Evolutionary conservation across 2,888 invertebrate genomes (phyloP).

Genomic region (Papilio protenor): DNA sequence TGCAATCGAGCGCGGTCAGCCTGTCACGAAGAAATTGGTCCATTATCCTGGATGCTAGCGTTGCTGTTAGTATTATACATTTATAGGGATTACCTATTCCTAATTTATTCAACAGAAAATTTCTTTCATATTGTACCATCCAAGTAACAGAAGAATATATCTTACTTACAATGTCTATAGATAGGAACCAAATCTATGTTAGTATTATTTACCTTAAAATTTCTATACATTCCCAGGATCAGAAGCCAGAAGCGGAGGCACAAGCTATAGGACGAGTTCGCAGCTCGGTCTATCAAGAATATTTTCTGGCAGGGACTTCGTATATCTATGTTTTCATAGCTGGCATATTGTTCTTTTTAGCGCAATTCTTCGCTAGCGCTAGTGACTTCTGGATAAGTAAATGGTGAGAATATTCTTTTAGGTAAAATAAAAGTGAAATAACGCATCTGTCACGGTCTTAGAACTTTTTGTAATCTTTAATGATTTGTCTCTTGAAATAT

Average conservation of each 20-base stretch:
- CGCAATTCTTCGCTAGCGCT: conserved; percentile 83
- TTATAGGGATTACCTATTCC: neutral
- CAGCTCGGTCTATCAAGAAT: conserved; percentile 73
- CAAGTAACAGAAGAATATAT: too few species aligned
- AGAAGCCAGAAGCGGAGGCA: conserved; percentile 69
- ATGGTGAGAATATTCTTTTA: conserved; percentile 60
- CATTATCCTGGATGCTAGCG: conserved; percentile 62
- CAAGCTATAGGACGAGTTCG: conserved; percentile 71
- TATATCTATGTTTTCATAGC: conserved; percentile 63
- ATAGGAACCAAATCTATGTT: neutral
- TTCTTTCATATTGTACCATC: neutral
- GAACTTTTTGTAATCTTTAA: too few species aligned
- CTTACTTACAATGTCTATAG: neutral
- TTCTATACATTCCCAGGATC: conserved; percentile 65
- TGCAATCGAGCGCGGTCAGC: conserved; percentile 64
- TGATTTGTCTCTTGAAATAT: neutral
- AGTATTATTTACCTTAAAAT: neutral
- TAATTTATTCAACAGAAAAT: neutral
- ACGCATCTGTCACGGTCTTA: too few species aligned
- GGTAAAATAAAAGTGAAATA: too few species aligned
- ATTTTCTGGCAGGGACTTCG: conserved; percentile 68
- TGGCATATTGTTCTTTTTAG: conserved; percentile 75
- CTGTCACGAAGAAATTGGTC: conserved; percentile 63
- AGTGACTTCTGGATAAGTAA: conserved; percentile 78
- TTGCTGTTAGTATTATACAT: conserved; percentile 55